Evolutionary conservation across 1,140 invertebrate species (phyloP).

Genomic region (Euwallacea similis): DNA sequence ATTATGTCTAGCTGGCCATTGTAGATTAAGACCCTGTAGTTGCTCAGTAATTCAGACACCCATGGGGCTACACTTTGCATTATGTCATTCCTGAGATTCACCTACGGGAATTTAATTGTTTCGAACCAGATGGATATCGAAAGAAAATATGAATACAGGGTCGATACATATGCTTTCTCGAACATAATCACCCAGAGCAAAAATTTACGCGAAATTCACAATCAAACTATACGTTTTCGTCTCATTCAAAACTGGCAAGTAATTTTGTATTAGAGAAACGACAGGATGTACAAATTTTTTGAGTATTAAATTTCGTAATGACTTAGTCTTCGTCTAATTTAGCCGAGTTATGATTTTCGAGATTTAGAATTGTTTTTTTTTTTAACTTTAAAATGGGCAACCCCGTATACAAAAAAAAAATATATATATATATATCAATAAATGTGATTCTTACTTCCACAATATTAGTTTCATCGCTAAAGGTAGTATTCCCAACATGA

Average conservation of each 20-base stretch:
- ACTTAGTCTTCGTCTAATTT: too few species aligned
- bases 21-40: slow-evolving; percentile 73
- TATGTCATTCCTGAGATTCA: slow-evolving; percentile 62
- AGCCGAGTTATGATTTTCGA: too few species aligned
- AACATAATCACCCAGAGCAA: too few species aligned
- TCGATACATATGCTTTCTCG: too few species aligned
- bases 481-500: slow-evolving; percentile 58
- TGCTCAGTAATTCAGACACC: slow-evolving; percentile 68
- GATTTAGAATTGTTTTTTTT: too few species aligned
- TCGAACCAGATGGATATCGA: not conserved
- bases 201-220: too few species aligned
- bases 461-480: slow-evolving; percentile 54
- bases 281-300: too few species aligned
- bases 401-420: too few species aligned
- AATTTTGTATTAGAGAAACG: too few species aligned
- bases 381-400: too few species aligned
- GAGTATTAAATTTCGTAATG: too few species aligned
- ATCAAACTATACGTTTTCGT: not conserved
- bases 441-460: slow-evolving; percentile 3
- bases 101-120: not conserved
- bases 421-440: not conserved
- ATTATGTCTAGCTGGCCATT: slow-evolving; percentile 87
- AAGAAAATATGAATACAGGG: too few species aligned
- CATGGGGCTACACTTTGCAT: slow-evolving; percentile 80
- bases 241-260: not conserved